phyloP scores from a whole-genome alignment of 2,797 vertebrate species.

The Nyctibius grandis region DNA sequence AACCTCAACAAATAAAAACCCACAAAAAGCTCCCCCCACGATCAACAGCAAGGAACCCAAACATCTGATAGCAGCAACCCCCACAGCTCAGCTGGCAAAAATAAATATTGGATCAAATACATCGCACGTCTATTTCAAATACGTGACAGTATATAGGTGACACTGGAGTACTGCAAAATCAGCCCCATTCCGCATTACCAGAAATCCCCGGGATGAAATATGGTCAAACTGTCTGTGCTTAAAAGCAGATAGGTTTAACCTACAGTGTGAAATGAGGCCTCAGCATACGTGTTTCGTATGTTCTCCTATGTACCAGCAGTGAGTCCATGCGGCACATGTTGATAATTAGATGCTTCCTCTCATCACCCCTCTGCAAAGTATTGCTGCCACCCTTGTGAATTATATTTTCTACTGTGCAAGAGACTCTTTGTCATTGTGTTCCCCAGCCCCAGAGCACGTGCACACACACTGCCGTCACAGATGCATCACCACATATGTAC shows the following conservation, averaged over 20 bases:
- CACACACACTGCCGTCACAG: accelerated
- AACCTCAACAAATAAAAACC: neutral
- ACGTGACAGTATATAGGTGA: neutral
- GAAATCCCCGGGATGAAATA: neutral
- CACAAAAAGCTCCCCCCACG: neutral
- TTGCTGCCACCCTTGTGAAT: neutral
- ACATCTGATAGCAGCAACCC: neutral
- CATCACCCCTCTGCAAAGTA: neutral
- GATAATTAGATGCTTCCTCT: neutral
- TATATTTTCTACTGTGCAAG: neutral
- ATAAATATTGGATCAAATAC: neutral
- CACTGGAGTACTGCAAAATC: neutral
- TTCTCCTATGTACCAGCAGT: accelerated
- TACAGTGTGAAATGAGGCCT: neutral
- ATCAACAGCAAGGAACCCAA: neutral
- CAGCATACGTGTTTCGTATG: neutral
- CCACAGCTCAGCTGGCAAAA: neutral
- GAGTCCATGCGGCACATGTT: neutral
- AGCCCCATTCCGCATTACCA: neutral
- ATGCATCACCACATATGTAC: neutral
- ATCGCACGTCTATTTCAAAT: neutral
- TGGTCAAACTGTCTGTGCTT: neutral
- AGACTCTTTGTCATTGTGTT: neutral
- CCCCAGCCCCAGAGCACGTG: neutral
- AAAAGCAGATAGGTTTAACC: neutral